Evolutionary conservation across 35 echinoderm and acorn worm genomes (phyloP), one percentile per base, ranked within the genome.

Genomic region (Heliocidaris tuberculata): DNA sequence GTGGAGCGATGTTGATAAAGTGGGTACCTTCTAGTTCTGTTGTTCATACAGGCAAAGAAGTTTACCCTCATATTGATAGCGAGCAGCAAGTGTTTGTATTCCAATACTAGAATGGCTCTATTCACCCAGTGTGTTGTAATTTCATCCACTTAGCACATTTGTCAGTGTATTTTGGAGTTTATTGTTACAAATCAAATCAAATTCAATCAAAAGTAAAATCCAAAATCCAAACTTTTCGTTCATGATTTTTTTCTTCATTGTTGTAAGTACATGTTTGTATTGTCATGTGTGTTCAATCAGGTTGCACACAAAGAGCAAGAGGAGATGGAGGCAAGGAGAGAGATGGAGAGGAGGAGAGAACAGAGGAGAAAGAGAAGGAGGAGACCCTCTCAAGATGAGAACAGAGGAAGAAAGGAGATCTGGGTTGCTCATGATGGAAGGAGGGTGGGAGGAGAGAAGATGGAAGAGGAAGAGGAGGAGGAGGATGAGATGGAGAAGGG

Each of bases 391-490:
- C 94, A 86, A 94, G 92, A 90, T 50, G 95, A 93, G 8, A 90
- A 94, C 61, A 32, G 86, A 88, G 59, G 94, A 16, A 56, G 98
- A 48, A 95, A 93, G 90, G 98, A 99, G 92, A 50, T 99, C 13
- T 99, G 98, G 98, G 70, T 97, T 16, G 88, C 96, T 31, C 95
- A 95, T 13, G 98, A 99, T 95, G 98, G 98, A 5, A 70, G 47
- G n/a, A 96, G 95, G 60, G 52, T 88, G 8, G 95, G 95, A 29
- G 93, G 85, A 24, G 91, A 95, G 21, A 56, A 85, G 52, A 31
- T 92, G 48, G 95, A 94, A 30, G 32, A 95, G n/a, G 94, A 95
- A 32, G 96, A 97, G 11, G 95, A 95, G 12, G 65, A 96, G 6
- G 90, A 94, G 7, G 92, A 94, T 6, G 61, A 88, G 94, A 94